Percentiles rank a stretch among this genome's conserved stretches.
These are phyloP conservation scores for Pollicipes pollicipes DNA, from an alignment of 1,140 invertebrate species.

Conservation along the genomic window DNA sequence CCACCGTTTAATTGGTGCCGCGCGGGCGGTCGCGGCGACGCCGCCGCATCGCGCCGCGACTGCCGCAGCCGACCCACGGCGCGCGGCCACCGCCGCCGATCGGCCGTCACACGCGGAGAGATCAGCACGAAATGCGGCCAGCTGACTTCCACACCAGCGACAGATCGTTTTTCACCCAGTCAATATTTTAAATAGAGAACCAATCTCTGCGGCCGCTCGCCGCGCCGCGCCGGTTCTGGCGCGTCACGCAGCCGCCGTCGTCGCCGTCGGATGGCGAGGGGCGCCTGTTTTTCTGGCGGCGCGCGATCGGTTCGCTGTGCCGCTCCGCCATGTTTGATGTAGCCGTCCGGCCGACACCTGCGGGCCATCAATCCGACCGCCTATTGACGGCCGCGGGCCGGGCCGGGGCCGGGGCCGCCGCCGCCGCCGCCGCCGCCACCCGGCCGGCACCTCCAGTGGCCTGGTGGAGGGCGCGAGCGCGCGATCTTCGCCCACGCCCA, in stretches of 20 bases:
- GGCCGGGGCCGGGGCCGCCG: no score
- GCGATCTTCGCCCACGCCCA: no score
- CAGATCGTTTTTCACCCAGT: not conserved
- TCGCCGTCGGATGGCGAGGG: not conserved
- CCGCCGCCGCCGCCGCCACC: no score
- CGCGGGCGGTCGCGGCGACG: no score
- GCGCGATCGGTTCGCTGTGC: no score
- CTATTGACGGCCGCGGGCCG: not conserved
- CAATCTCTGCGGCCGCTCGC: not conserved
- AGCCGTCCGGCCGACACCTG: not conserved
- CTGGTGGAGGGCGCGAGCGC: no score
- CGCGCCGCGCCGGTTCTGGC: no score
- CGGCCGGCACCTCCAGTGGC: no score
- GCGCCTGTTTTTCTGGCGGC: not conserved
- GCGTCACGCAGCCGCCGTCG: not conserved
- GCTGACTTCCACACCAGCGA: not conserved
- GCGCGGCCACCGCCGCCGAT: not conserved
- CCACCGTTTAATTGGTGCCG: not conserved
- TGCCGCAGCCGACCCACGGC: no score
- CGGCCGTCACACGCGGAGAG: not conserved
- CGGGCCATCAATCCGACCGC: not conserved
- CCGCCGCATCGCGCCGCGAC: no score
- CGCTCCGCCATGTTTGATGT: not conserved
- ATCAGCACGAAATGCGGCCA: not conserved
- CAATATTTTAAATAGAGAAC: not conserved